Percentiles rank a stretch among this genome's conserved stretches.
Evolutionary conservation across 2,113 vertebrate genomes (phyloP).

Genomic region (Spermophilus dauricus): DNA sequence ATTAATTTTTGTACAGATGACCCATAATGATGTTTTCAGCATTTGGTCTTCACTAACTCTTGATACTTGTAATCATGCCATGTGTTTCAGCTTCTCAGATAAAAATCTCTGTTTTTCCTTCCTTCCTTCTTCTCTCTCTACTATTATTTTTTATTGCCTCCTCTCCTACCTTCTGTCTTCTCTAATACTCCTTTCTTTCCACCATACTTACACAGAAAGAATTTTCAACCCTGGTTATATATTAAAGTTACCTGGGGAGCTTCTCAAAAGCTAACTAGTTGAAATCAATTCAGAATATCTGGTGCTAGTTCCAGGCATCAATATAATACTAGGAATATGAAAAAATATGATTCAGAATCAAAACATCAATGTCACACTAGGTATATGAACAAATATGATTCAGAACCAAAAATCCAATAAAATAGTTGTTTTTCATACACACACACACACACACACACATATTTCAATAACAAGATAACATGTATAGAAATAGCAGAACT

Average conservation of each 20-base stretch:
- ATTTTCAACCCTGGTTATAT: not conserved
- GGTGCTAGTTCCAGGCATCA: not conserved
- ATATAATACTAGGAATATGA: not conserved
- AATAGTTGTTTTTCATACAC: not conserved
- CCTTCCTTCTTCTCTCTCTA: accelerated
- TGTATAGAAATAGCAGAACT: not conserved
- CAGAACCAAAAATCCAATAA: not conserved
- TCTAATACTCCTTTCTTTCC: not conserved
- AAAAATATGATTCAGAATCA: not conserved
- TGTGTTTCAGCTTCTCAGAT: not conserved
- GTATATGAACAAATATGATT: not conserved
- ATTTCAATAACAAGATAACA: not conserved
- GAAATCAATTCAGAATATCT: not conserved
- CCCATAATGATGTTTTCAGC: not conserved
- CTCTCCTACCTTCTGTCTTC: not conserved
- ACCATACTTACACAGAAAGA: not conserved
- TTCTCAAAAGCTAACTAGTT: not conserved
- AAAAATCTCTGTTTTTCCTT: not conserved
- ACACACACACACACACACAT: no score
- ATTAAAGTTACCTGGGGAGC: not conserved
- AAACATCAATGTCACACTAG: not conserved
- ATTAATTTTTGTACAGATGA: not conserved
- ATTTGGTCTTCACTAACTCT: not conserved
- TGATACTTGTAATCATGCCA: not conserved
- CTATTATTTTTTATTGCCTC: not conserved